Evolutionary conservation across 2,113 vertebrate genomes (phyloP).

Genomic region (Callipepla californica): DNA sequence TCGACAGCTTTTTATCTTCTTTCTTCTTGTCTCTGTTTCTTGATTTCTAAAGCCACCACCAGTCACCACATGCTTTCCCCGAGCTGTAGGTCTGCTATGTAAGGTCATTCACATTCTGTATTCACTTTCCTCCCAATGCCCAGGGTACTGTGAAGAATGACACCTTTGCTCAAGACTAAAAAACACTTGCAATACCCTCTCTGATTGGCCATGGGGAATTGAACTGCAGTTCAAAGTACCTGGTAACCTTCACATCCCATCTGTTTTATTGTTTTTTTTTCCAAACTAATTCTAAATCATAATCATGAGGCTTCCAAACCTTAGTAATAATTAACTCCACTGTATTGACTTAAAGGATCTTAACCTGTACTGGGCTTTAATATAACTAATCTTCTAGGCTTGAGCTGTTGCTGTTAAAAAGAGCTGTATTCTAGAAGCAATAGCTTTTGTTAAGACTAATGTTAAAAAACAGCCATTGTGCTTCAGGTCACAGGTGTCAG

Average conservation of each 20-base stretch:
- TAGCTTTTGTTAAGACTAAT: conserved; percentile 50
- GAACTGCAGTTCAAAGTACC: conserved; percentile 71
- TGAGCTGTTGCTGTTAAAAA: conserved; percentile 38
- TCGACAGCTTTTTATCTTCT: neutral
- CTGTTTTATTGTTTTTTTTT: conserved; percentile 55
- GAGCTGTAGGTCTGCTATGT: neutral
- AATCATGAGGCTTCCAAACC: conserved; percentile 55
- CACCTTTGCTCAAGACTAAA: conserved; percentile 72
- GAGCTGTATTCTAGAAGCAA: neutral
- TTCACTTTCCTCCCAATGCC: conserved; percentile 69
- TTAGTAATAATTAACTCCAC: conserved; percentile 66
- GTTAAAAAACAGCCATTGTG: neutral
- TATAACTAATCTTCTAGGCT: conserved; percentile 58
- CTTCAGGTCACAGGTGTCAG: neutral
- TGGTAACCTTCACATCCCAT: conserved; percentile 73
- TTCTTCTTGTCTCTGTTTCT: conserved; percentile 42
- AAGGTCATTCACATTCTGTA: conserved; percentile 65
- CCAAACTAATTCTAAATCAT: conserved; percentile 59
- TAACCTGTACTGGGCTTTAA: conserved; percentile 48
- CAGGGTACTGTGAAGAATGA: conserved; percentile 68
- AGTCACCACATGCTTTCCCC: neutral
- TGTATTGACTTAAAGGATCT: conserved; percentile 44
- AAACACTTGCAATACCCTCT: conserved; percentile 64
- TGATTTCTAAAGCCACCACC: conserved; percentile 13
- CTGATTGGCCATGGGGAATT: conserved; percentile 73